These are phyloP conservation scores for Eulemur albifrons DNA, from an alignment of 2,797 vertebrate genomes.

Conservation along the genomic window DNA sequence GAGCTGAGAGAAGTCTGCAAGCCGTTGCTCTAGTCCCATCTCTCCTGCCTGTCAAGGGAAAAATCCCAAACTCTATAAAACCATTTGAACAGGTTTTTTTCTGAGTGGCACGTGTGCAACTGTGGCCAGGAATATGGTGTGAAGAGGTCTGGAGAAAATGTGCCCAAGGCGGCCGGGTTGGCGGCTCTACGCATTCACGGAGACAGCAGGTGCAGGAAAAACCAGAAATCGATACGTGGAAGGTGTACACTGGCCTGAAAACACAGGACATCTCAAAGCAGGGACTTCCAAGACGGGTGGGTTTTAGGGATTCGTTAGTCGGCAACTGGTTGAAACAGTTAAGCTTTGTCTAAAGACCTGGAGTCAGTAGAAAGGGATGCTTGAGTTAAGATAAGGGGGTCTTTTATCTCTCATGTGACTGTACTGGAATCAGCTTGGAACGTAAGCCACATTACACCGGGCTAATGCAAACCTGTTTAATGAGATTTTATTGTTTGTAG, in stretches of 20 bases:
- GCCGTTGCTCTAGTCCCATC: accelerated
- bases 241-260: not conserved
- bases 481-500: not conserved
- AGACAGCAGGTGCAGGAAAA: not conserved
- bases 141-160: not conserved
- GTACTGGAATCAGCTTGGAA: too few relatives aligned
- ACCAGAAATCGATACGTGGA: not conserved
- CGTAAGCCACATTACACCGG: too few relatives aligned
- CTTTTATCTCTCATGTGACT: not conserved
- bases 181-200: not conserved
- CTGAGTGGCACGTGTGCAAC: not conserved
- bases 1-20: not conserved
- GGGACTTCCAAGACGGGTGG: not conserved
- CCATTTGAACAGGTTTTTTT: not conserved
- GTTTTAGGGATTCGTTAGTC: not conserved
- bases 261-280: not conserved
- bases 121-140: not conserved
- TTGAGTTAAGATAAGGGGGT: too few relatives aligned
- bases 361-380: not conserved
- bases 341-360: not conserved
- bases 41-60: not conserved
- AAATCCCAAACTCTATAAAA: not conserved
- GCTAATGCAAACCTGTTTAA: not conserved
- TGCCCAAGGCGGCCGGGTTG: not conserved
- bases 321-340: not conserved